A percentile compares a stretch with the other conserved stretches of the same genome.
These are phyloP conservation scores for Drosophila arizonae DNA, from an alignment of 1,140 invertebrate genomes.

Conservation along the genomic window DNA sequence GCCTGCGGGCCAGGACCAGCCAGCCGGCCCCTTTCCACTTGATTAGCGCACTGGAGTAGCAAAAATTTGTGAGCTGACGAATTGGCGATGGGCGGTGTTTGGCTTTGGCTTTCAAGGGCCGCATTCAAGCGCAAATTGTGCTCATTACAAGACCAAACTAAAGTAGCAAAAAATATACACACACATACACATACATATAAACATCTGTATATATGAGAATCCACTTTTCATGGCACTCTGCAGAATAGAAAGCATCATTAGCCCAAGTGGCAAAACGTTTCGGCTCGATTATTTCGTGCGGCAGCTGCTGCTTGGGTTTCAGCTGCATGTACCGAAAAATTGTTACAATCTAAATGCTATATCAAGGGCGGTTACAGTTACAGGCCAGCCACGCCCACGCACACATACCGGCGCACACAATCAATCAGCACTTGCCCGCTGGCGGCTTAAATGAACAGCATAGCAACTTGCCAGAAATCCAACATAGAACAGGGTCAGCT, in stretches of 20 bases:
- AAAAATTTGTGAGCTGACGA: conserved; percentile 38
- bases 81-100: conserved; percentile 25
- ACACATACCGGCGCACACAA: conserved; percentile 14
- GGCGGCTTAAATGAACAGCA: conserved; percentile 42
- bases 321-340: conserved; percentile 14
- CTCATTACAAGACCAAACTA: conserved; percentile 31
- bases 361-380: conserved; percentile 17
- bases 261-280: conserved; percentile 30
- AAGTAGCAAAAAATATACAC: neutral
- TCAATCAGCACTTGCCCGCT: conserved; percentile 33
- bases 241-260: conserved; percentile 34
- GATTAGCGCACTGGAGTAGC: conserved; percentile 43
- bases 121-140: conserved; percentile 45
- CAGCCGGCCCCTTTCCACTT: conserved; percentile 31
- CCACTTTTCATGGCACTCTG: conserved; percentile 4
- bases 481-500: conserved; percentile 24
- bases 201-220: neutral
- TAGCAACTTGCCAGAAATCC: conserved; percentile 33
- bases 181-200: neutral
- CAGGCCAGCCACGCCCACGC: conserved; percentile 12
- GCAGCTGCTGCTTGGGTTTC: conserved; percentile 39
- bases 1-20: neutral
- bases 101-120: conserved; percentile 23
- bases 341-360: conserved; percentile 35
- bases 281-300: conserved; percentile 34